Conservation (phyloP, 1,140 invertebrate genomes). For the Bilobella aurantiaca region DNA sequence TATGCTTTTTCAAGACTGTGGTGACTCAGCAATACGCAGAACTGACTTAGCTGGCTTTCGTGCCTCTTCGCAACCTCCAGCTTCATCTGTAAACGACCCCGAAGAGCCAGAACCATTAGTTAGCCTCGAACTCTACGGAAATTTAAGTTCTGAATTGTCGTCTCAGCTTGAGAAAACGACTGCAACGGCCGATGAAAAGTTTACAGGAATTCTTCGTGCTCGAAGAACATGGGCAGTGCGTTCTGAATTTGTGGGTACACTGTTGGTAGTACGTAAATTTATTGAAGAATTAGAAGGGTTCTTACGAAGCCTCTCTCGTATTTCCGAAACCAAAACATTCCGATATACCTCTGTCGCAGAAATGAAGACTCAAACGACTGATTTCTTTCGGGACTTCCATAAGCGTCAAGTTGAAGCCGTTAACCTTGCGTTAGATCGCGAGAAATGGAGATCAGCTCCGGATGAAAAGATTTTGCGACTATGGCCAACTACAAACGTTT, state of each 20-base stretch:
- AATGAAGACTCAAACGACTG: constrained; percentile 32
- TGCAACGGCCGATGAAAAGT: constrained; percentile 31
- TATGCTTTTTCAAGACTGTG: constrained; percentile 31
- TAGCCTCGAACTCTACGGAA: constrained; percentile 19
- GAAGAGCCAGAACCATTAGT: constrained; percentile 34
- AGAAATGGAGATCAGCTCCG: constrained; percentile 27
- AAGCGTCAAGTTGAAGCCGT: constrained; percentile 28
- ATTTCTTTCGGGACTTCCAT: constrained; percentile 30
- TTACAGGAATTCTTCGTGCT: constrained; percentile 24
- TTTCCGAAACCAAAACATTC: constrained; percentile 10
- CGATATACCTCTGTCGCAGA: constrained; percentile 22
- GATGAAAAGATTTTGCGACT: constrained; percentile 21
- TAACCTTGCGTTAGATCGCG: constrained; percentile 27
- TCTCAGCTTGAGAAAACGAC: constrained; percentile 32
- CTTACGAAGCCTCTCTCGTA: constrained; percentile 16
- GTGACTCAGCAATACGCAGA: constrained; percentile 10
- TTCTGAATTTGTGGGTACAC: constrained; percentile 8
- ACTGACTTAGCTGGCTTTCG: neutral
- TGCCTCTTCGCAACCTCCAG: neutral
- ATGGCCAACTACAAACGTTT: neutral
- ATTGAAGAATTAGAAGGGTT: constrained; percentile 27
- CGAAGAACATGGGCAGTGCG: constrained; percentile 13
- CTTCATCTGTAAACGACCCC: constrained; percentile 12
- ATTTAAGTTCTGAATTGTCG: constrained; percentile 23
- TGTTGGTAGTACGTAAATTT: constrained; percentile 20